These are phyloP conservation scores for Hyposoter didymator DNA, from an alignment of 2,888 invertebrate species.

Conservation along the genomic window DNA sequence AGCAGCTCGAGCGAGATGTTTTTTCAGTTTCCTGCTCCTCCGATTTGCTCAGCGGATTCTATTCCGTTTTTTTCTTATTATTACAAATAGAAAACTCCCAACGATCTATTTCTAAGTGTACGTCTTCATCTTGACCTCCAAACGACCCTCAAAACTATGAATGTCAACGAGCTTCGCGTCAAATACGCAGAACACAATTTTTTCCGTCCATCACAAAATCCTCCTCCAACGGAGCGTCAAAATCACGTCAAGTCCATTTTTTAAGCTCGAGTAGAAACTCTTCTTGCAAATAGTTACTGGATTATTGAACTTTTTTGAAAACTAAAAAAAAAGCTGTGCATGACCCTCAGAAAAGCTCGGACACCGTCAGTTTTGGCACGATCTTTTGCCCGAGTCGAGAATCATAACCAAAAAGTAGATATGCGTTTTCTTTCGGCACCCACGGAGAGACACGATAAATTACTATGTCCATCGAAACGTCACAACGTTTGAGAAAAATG, in stretches of 20 bases:
- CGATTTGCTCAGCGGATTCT: background rate
- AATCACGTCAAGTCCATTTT: background rate
- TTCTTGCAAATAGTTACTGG: too few species aligned
- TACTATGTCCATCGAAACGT: too few species aligned
- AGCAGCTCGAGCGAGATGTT: background rate
- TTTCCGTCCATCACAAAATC: background rate
- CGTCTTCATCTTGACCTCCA: background rate
- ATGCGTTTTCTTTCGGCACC: too few species aligned
- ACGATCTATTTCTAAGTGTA: background rate
- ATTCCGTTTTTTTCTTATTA: background rate
- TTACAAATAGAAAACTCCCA: background rate
- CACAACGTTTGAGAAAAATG: too few species aligned
- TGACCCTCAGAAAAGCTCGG: background rate
- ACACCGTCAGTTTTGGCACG: background rate
- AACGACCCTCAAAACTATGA: background rate
- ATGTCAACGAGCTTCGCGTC: background rate
- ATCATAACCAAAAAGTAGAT: too few species aligned
- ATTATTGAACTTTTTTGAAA: too few species aligned
- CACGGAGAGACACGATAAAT: too few species aligned
- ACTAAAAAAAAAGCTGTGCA: background rate
- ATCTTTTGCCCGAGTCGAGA: too few species aligned
- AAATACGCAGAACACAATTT: background rate
- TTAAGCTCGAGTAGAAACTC: background rate
- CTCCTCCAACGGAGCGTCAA: background rate
- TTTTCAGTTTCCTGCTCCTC: slow-evolving; percentile 1